These are phyloP conservation scores for Anguilla rostrata DNA, from an alignment of 2,113 vertebrate species.

Conservation along the genomic window DNA sequence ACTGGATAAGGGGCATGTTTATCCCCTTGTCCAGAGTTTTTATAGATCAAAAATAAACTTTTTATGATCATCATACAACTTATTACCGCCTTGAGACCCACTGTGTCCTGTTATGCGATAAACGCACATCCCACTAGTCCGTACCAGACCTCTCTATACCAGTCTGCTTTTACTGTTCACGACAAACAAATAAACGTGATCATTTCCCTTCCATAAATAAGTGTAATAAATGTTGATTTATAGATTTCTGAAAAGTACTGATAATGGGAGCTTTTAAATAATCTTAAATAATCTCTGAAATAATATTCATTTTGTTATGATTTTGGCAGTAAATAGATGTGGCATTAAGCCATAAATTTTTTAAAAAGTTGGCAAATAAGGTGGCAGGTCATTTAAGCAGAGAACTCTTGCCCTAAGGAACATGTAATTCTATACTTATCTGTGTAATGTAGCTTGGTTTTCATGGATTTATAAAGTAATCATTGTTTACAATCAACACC, in stretches of 20 bases:
- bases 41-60: not conserved
- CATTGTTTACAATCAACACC: not conserved
- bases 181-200: not conserved
- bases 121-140: not conserved
- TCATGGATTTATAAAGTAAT: not conserved
- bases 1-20: not conserved
- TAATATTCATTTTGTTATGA: not conserved
- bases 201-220: not conserved
- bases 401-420: not conserved
- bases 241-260: not conserved
- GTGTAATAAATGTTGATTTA: not conserved
- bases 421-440: not conserved
- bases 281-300: not conserved
- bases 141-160: not conserved
- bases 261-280: not conserved
- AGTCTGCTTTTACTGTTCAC: not conserved
- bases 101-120: not conserved
- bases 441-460: not conserved
- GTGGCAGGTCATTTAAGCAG: slow-evolving; percentile 1
- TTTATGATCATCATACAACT: not conserved
- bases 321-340: not conserved
- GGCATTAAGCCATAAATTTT: not conserved
- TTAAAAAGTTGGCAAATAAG: slow-evolving; percentile 8
- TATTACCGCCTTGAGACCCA: not conserved
- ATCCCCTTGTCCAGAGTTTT: no score